Percentiles rank a stretch among this genome's conserved stretches.
These are phyloP conservation scores for Blastobasis adustella DNA, from an alignment of 2,888 invertebrate genomes.

Conservation along the genomic window DNA sequence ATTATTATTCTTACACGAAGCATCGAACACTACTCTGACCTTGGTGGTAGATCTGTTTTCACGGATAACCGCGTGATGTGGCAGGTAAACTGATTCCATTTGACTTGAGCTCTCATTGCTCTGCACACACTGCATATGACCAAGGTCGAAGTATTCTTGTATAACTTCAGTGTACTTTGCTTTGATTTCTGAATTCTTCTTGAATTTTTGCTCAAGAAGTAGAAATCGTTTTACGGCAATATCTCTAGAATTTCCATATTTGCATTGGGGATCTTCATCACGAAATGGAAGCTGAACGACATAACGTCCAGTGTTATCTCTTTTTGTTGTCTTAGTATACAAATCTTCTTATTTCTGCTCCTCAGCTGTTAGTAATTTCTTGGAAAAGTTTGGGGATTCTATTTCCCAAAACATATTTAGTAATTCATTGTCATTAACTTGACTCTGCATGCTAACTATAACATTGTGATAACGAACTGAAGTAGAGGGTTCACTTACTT, in stretches of 20 bases:
- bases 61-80: conserved; percentile 19
- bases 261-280: not conserved
- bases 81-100: conserved; percentile 7
- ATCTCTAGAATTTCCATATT: conserved; percentile 3
- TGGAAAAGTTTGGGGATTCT: conserved; percentile 7
- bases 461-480: too few relatives aligned
- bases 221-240: conserved; percentile 4
- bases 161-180: conserved; percentile 6
- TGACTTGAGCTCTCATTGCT: not conserved
- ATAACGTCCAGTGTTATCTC: too few relatives aligned
- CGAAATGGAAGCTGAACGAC: conserved; percentile 8
- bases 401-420: conserved; percentile 13
- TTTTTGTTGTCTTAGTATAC: conserved; percentile 1
- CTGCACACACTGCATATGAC: conserved; percentile 5
- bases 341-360: conserved; percentile 1
- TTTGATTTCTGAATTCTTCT: conserved; percentile 1
- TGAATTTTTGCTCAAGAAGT: conserved; percentile 4
- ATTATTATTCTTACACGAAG: conserved; percentile 5
- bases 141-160: conserved; percentile 6
- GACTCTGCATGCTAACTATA: conserved; percentile 2
- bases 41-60: too few relatives aligned
- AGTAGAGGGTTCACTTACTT: too few relatives aligned
- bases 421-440: conserved; percentile 1
- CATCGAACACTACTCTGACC: too few relatives aligned
- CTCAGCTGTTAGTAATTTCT: conserved; percentile 1